Evolutionary conservation across 1,140 invertebrate genomes (phyloP).

Genomic region (Condylostylus longicornis): DNA sequence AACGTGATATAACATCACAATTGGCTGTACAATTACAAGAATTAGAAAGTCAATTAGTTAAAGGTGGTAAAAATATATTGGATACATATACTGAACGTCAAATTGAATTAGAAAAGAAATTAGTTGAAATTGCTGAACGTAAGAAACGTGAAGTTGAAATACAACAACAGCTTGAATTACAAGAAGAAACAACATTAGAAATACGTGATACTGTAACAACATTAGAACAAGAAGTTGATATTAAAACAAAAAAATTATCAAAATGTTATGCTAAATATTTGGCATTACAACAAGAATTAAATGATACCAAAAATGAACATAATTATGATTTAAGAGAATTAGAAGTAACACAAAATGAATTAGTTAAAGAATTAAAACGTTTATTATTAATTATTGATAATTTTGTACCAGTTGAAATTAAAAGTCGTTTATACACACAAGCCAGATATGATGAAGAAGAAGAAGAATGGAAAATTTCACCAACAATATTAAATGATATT

Average conservation of each 20-base stretch:
- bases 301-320: slow-evolving; percentile 70
- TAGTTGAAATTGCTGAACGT: slow-evolving; percentile 68
- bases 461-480: slow-evolving; percentile 59
- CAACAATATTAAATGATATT: slow-evolving; percentile 27
- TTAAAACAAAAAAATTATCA: slow-evolving; percentile 77
- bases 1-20: slow-evolving; percentile 34
- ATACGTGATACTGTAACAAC: slow-evolving; percentile 72
- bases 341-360: slow-evolving; percentile 63
- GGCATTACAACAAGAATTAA: slow-evolving; percentile 52
- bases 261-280: slow-evolving; percentile 37
- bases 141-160: slow-evolving; percentile 69
- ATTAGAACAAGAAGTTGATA: slow-evolving; percentile 81
- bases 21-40: slow-evolving; percentile 40
- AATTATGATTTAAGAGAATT: slow-evolving; percentile 63
- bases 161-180: slow-evolving; percentile 68
- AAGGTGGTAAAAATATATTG: slow-evolving; percentile 72
- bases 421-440: slow-evolving; percentile 61
- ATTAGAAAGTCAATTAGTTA: slow-evolving; percentile 76
- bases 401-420: slow-evolving; percentile 86
- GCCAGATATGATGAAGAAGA: slow-evolving; percentile 76
- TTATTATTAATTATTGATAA: slow-evolving; percentile 86
- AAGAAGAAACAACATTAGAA: slow-evolving; percentile 76
- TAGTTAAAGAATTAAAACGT: slow-evolving; percentile 64
- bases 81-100: slow-evolving; percentile 85
- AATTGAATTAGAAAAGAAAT: slow-evolving; percentile 60